Percentiles rank a stretch among this genome's conserved stretches.
Conservation (phyloP, 2,797 vertebrate genomes). For the Poeciliopsis presidionis region DNA sequence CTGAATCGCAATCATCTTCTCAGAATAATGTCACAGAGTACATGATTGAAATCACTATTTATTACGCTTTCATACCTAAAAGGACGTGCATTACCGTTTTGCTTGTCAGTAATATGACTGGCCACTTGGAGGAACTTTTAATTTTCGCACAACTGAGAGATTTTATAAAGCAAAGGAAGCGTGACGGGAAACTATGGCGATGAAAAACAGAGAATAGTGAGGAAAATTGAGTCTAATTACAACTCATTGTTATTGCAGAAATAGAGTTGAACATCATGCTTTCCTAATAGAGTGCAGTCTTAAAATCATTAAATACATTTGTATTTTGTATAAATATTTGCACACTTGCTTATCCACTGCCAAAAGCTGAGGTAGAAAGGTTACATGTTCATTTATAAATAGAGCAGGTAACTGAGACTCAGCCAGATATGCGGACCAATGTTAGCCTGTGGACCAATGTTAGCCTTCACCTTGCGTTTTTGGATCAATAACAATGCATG, state of each 20-base stretch:
- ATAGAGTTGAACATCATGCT: neutral
- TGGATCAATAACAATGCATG: neutral
- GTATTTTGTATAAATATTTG: neutral
- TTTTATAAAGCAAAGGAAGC: neutral
- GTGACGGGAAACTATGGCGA: neutral
- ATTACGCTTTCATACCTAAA: neutral
- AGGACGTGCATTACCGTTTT: neutral
- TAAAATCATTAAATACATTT: neutral
- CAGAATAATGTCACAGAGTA: neutral
- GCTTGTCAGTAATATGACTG: neutral
- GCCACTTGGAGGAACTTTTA: neutral
- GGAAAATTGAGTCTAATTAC: neutral
- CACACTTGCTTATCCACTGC: neutral
- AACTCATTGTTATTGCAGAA: neutral
- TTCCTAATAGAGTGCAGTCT: neutral
- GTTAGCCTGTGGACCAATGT: neutral
- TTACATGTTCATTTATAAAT: neutral
- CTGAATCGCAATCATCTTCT: neutral
- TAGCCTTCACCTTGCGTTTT: neutral
- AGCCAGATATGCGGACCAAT: neutral
- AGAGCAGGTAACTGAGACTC: neutral
- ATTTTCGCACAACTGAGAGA: neutral
- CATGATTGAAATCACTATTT: neutral
- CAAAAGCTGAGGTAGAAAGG: neutral
- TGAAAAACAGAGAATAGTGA: neutral